A percentile compares a stretch with the other conserved stretches of the same genome.
These are phyloP conservation scores for Diabrotica virgifera DNA, from an alignment of 1,140 invertebrate species.

Conservation along the genomic window DNA sequence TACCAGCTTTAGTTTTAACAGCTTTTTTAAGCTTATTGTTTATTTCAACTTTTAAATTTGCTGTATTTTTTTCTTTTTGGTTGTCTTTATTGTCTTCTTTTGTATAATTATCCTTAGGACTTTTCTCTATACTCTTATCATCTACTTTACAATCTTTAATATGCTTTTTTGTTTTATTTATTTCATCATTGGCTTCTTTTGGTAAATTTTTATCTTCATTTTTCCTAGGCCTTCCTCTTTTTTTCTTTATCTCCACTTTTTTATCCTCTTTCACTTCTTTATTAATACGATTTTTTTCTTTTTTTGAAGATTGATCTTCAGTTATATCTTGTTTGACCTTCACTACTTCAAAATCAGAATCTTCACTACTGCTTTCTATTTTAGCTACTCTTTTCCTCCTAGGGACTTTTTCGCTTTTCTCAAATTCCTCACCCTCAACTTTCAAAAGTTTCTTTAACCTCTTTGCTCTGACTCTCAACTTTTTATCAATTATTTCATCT, in stretches of 20 bases:
- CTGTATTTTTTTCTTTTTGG: too few species aligned
- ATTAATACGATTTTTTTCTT: slow-evolving; percentile 9
- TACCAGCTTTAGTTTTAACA: too few species aligned
- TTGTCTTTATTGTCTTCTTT: too few species aligned
- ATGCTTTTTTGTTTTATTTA: too few species aligned
- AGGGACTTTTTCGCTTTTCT: not conserved
- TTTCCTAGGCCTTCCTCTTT: not conserved
- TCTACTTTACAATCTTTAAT: too few species aligned
- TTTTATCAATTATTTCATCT: slow-evolving; percentile 52
- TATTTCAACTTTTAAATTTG: too few species aligned
- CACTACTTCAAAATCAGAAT: slow-evolving; percentile 9
- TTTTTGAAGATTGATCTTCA: slow-evolving; percentile 13
- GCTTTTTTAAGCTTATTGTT: too few species aligned
- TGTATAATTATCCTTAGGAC: too few species aligned
- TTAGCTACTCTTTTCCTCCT: not conserved
- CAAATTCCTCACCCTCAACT: slow-evolving; percentile 11
- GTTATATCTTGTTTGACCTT: slow-evolving; percentile 12
- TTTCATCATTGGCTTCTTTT: not conserved
- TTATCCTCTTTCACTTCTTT: too few species aligned
- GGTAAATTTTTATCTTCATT: not conserved
- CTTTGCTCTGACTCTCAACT: slow-evolving; percentile 57
- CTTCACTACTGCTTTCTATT: slow-evolving; percentile 10
- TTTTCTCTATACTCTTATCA: too few species aligned
- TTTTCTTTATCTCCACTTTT: not conserved
- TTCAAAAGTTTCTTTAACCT: slow-evolving; percentile 52